Conservation (phyloP, 2,797 vertebrate species). For the Anguilla anguilla region DNA sequence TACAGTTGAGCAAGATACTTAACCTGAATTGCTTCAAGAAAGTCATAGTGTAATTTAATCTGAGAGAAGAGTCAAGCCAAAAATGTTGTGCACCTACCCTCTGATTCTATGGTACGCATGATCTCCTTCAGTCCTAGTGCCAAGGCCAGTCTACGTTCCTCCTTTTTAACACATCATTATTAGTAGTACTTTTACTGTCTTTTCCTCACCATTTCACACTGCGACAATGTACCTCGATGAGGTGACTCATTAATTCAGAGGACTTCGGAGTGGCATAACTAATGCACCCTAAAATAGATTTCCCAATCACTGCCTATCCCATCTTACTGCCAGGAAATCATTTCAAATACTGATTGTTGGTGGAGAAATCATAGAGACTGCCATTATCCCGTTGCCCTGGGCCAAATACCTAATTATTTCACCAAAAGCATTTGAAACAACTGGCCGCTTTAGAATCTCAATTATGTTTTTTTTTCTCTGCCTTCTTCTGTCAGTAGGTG, state of each 20-base stretch:
- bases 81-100: too few species aligned
- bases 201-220: not conserved
- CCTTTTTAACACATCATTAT: not conserved
- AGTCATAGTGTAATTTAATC: too few species aligned
- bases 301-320: constrained; percentile 23
- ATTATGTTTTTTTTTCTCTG: not conserved
- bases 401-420: constrained; percentile 25
- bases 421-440: constrained; percentile 27
- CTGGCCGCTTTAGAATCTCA: constrained; percentile 15
- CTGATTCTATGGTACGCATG: not conserved
- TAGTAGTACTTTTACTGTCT: not conserved
- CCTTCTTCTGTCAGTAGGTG: not conserved
- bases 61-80: too few species aligned
- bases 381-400: constrained; percentile 8
- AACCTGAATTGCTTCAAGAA: too few species aligned
- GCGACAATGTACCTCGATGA: constrained; percentile 11
- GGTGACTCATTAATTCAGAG: constrained; percentile 13
- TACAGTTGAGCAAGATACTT: too few species aligned
- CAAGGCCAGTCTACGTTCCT: not conserved
- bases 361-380: constrained; percentile 3
- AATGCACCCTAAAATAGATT: constrained; percentile 29
- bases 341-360: constrained; percentile 27
- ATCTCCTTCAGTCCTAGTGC: not conserved
- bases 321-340: constrained; percentile 14
- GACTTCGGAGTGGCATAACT: constrained; percentile 6